A percentile compares a stretch with the other conserved stretches of the same genome.
These are phyloP conservation scores for Poeciliopsis infans DNA, from an alignment of 2,797 vertebrate genomes.

Conservation along the genomic window DNA sequence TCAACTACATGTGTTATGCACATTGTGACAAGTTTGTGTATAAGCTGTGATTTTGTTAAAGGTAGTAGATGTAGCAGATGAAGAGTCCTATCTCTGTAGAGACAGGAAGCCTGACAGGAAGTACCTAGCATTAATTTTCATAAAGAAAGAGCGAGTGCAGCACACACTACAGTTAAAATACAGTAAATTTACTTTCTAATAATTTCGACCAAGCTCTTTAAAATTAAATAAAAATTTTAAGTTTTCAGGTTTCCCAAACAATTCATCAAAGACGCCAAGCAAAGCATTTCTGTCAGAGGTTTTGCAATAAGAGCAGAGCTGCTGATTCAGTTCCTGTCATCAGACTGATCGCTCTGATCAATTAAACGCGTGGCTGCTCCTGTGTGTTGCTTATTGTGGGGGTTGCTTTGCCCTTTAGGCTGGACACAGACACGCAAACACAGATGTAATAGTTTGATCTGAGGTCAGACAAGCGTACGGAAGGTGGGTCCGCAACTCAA, in stretches of 20 bases:
- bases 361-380: slow-evolving; percentile 2
- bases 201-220: background rate
- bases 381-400: background rate
- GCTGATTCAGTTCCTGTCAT: slow-evolving; percentile 7
- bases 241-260: background rate
- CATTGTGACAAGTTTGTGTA: too few species aligned
- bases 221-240: background rate
- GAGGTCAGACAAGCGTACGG: slow-evolving; percentile 10
- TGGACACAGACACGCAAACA: slow-evolving; percentile 9
- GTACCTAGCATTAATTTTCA: background rate
- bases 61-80: background rate
- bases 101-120: too few species aligned
- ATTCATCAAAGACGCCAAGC: background rate
- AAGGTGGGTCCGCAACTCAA: slow-evolving; percentile 5
- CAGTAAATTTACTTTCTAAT: background rate
- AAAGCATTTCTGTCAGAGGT: background rate
- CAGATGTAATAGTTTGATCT: background rate
- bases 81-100: too few species aligned
- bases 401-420: background rate
- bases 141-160: background rate
- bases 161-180: background rate
- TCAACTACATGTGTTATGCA: too few species aligned
- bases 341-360: slow-evolving; percentile 1
- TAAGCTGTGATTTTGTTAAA: background rate
- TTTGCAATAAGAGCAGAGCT: background rate